Evolutionary conservation across 2,797 vertebrate species (phyloP).

Genomic region (Caiman crocodilus): DNA sequence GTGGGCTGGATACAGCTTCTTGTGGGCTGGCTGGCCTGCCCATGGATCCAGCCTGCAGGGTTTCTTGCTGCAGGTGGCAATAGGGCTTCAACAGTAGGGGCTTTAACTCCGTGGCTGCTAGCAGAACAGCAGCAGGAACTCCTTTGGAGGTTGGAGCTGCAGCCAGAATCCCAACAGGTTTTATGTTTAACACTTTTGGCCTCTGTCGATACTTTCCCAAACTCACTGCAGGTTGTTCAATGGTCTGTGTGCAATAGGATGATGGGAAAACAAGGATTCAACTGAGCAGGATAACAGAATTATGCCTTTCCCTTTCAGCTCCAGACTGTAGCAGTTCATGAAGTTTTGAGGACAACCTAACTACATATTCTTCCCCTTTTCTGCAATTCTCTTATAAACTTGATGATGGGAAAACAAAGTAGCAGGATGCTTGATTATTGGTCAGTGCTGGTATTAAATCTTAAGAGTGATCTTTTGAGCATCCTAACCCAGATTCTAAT

Average conservation of each 20-base stretch:
- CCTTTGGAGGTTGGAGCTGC: too few species aligned
- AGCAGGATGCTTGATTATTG: background rate
- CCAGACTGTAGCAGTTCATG: background rate
- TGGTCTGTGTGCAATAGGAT: slow-evolving; percentile 16
- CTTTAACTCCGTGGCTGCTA: too few species aligned
- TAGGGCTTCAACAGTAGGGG: too few species aligned
- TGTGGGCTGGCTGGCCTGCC: too few species aligned
- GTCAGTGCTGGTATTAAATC: background rate
- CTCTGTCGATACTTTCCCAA: background rate
- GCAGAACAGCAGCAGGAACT: too few species aligned
- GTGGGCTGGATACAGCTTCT: too few species aligned
- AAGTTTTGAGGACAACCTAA: background rate
- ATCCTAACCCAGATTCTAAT: background rate
- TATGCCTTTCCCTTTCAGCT: slow-evolving; percentile 65
- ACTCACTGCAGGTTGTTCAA: fast-evolving
- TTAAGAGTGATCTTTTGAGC: slow-evolving; percentile 12
- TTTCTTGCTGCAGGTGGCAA: too few species aligned
- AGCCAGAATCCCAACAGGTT: too few species aligned
- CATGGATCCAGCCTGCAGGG: too few species aligned
- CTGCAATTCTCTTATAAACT: background rate
- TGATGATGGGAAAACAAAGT: background rate
- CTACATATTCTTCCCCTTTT: background rate
- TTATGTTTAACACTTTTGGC: too few species aligned
- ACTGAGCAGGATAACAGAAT: slow-evolving; percentile 62
- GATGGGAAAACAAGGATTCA: slow-evolving; percentile 69